Base-by-base conservation (phyloP, 1,140 invertebrate species). In the Chymomyza costata region DNA sequence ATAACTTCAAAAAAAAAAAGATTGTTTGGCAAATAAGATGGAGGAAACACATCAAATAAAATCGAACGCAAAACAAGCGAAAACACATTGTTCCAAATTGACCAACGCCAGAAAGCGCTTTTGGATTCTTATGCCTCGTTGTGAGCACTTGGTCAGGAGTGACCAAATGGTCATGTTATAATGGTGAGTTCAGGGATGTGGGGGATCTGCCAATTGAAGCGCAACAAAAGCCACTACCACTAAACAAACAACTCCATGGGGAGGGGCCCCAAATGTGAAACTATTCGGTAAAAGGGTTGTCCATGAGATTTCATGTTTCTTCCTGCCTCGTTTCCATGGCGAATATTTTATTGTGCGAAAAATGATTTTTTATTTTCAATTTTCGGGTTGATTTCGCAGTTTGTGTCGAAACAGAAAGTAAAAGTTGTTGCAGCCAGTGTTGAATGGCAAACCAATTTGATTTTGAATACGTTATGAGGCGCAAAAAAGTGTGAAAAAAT, bases 351-450 rank as follows among this genome's bases (percentile, higher is more conserved):
- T 82, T 82, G 78, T 65, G 80, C 78, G 80, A 83, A 80, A 82
- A 82, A 82, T 82, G 71, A 82, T 82, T 82, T 82, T 82, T 82
- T 82, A 78, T 73, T 78, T 82, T 82, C 78, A 82, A 78, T 82
- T 82, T 78, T 53, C 52, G 52, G 64, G 10, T 55, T 44, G 59
- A 47, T 54, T 54, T 48, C 15, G 37, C 41, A 21, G 38, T 38
- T 45, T 37, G n/a, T n/a, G n/a, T 58, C 32, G 53, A 69, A 68
- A 60, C n/a, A 59, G 61, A 67, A 78, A 74, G 69, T 73, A 61
- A 80, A 64, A 80, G 71, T 73, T 65, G 62, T 52, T 41, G 32
- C 63, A 53, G 56, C 56, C 46, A 3, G 11, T 58, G 51, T 48
- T 62, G 44, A 71, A 67, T 73, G 71, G 55, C 48, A 80, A 78